phyloP scores from a whole-genome alignment of 2,888 invertebrate species.

The Machimus atricapillus region DNA sequence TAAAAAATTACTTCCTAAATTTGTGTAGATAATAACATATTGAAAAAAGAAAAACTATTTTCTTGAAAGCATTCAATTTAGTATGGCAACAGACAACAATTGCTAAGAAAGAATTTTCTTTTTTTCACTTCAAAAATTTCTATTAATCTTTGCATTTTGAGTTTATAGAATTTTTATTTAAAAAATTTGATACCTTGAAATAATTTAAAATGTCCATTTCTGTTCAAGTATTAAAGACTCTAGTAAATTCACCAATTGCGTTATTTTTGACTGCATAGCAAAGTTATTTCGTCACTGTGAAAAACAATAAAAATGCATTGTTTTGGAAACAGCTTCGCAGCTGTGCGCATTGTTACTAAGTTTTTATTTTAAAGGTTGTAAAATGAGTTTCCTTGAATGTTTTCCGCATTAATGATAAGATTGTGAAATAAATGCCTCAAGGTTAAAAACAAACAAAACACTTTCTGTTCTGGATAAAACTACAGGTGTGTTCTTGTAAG shows the following conservation, averaged over 20 bases:
- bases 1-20: no score
- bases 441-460: not conserved
- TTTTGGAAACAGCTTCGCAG: not conserved
- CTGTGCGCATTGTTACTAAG: not conserved
- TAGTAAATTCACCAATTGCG: not conserved
- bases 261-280: not conserved
- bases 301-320: not conserved
- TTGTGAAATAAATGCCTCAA: not conserved
- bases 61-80: no score
- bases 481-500: not conserved
- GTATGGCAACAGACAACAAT: no score
- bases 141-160: no score
- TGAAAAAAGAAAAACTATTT: no score
- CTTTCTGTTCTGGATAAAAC: not conserved
- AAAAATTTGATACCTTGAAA: no score
- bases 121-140: no score
- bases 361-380: not conserved
- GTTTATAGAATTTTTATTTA: no score
- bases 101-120: no score
- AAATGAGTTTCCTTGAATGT: slow-evolving; percentile 3
- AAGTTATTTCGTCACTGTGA: not conserved
- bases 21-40: no score
- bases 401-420: slow-evolving; percentile 13
- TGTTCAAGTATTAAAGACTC: no score
- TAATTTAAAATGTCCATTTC: no score